These are phyloP conservation scores for Danaus plexippus DNA, from an alignment of 1,140 invertebrate genomes.

Conservation along the genomic window DNA sequence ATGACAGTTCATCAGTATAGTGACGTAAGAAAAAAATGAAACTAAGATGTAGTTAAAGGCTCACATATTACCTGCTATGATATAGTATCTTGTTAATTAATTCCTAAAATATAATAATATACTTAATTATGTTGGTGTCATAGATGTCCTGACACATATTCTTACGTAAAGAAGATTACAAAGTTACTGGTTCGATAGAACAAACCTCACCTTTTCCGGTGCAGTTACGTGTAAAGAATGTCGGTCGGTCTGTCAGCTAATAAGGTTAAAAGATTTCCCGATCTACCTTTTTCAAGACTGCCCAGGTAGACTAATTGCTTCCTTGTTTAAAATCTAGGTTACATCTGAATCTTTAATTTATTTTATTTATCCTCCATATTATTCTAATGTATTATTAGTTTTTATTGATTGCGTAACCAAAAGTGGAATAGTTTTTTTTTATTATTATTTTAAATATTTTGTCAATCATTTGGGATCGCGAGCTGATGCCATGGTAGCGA, in stretches of 20 bases:
- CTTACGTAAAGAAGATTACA: no score
- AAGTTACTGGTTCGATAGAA: no score
- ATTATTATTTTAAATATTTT: conserved; percentile 5
- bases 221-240: conserved; percentile 13
- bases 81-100: no score
- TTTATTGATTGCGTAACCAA: neutral
- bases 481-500: conserved; percentile 4
- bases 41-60: no score
- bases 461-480: conserved; percentile 4
- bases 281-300: conserved; percentile 8
- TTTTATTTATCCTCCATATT: no score
- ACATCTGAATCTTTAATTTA: neutral
- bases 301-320: conserved; percentile 8
- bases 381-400: no score
- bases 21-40: no score
- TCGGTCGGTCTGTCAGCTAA: conserved; percentile 21
- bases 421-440: neutral
- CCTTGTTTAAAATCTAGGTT: conserved; percentile 10
- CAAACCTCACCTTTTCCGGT: conserved; percentile 3
- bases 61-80: no score
- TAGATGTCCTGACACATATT: no score
- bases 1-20: no score
- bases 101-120: no score
- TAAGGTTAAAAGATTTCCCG: conserved; percentile 21
- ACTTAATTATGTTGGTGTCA: no score